Base-by-base conservation (phyloP, 2,113 vertebrate genomes). In the Albula glossodonta region DNA sequence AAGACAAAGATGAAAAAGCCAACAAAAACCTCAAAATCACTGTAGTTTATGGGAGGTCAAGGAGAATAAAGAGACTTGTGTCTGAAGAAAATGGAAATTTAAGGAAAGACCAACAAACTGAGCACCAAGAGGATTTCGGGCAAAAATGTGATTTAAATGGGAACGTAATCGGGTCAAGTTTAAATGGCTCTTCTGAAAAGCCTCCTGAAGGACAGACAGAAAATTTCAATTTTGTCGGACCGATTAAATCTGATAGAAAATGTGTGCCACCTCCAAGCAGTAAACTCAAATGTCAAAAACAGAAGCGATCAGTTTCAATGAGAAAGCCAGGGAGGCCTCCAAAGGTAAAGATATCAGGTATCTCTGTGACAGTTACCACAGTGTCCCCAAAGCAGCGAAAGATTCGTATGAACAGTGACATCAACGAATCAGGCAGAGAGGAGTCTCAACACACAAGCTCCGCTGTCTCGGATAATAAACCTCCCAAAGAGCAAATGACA, bases 321-420 rank as follows among this genome's bases (percentile, higher is more conserved):
- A 95, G 97, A 86, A 99, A 97, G 91, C 97, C 97, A 85, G 97
- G 97, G 82, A 95, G 97, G 91, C 97, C 97, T 70, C 96, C 98
- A 86, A 98, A 99, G 94, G 96, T 99, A 17, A 99, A 97, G 94
- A 97, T 99, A 85, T 98, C 98, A 2, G 98, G 98, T 83, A 98
- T 99, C 91, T 98, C 96, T 19, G 96, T 98, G 87, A 99, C 97
- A 57, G 93, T 98, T 89, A 96, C 93, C 56, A 96, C 96, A 82
- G 92, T 96, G 88, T 97, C 98, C 87, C 97, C 97, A 91, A 94
- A 96, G 87, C 96, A 96, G 91, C 97, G 97, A 84, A 96, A 96
- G 95, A 96, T 98, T 88, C 95, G 94, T 89, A 94, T 98, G 74
- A 96, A 94, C 87, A 96, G 94, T 74, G 95, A 96, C 25, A 90